phyloP scores from a whole-genome alignment of 2,888 invertebrate genomes.

The Ypsolopha scabrella region DNA sequence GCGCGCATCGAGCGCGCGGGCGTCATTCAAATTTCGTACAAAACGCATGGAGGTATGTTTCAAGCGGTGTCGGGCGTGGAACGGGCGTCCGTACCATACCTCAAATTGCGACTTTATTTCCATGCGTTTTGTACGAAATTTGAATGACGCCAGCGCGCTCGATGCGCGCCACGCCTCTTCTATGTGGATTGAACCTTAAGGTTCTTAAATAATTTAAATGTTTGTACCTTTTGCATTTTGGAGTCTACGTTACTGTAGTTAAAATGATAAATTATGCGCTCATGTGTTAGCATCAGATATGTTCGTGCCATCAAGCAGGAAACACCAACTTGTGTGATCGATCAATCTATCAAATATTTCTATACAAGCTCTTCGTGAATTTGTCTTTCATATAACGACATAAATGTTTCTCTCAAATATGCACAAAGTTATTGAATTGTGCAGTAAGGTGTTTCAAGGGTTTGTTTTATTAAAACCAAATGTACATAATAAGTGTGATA shows the following conservation, averaged over 20 bases:
- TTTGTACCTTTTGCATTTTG: slow-evolving; percentile 50
- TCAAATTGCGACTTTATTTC: too few relatives aligned
- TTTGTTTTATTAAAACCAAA: slow-evolving; percentile 69
- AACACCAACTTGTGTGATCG: slow-evolving; percentile 53
- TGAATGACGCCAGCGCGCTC: too few relatives aligned
- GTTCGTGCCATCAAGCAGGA: slow-evolving; percentile 27
- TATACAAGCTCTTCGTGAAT: slow-evolving; percentile 39
- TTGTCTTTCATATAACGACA: slow-evolving; percentile 35
- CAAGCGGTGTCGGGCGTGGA: too few relatives aligned
- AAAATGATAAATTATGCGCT: slow-evolving; percentile 25
- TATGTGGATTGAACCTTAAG: too few relatives aligned
- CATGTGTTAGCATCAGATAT: slow-evolving; percentile 18
- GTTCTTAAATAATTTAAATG: slow-evolving; percentile 28
- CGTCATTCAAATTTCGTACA: too few relatives aligned
- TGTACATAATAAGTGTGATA: slow-evolving; percentile 70
- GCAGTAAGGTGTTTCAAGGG: slow-evolving; percentile 57
- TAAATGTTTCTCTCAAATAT: slow-evolving; percentile 58
- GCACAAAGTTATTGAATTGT: slow-evolving; percentile 65
- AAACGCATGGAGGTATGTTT: too few relatives aligned
- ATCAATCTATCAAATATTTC: slow-evolving; percentile 35
- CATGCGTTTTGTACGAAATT: too few relatives aligned
- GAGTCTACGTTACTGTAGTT: slow-evolving; percentile 34
- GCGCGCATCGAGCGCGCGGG: too few relatives aligned
- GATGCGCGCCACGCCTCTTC: too few relatives aligned
- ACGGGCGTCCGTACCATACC: too few relatives aligned